A percentile compares a stretch with the other conserved stretches of the same genome.
These are phyloP conservation scores for Phoxinus phoxinus DNA, from an alignment of 2,113 vertebrate species.

Conservation along the genomic window DNA sequence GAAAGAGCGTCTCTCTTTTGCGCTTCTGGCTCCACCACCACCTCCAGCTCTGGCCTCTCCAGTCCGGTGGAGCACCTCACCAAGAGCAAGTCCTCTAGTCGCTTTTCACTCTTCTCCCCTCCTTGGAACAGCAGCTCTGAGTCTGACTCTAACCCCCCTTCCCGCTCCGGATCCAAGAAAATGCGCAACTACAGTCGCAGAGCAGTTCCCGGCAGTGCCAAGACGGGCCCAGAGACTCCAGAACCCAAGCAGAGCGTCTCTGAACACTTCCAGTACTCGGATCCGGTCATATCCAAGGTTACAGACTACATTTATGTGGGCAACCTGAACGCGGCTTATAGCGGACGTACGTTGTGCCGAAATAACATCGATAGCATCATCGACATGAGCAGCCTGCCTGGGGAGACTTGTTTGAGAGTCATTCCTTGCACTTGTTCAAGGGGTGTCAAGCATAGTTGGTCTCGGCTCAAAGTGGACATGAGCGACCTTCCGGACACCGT, in stretches of 20 bases:
- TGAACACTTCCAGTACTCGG: constrained; percentile 74
- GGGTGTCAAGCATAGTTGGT: constrained; percentile 79
- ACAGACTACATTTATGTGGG: constrained; percentile 80
- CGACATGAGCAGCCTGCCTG: constrained; percentile 77
- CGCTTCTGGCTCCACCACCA: constrained; percentile 62
- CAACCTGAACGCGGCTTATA: constrained; percentile 78
- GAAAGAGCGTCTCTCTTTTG: constrained; percentile 77
- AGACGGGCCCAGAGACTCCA: constrained; percentile 49
- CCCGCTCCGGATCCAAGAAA: constrained; percentile 76
- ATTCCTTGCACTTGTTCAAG: constrained; percentile 78
- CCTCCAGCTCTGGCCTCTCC: constrained; percentile 64
- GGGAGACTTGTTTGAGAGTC: constrained; percentile 66
- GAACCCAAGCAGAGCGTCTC: constrained; percentile 58
- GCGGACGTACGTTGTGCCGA: constrained; percentile 72
- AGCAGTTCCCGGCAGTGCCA: constrained; percentile 60
- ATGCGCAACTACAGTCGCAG: constrained; percentile 70
- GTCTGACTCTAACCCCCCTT: constrained; percentile 76
- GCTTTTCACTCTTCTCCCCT: constrained; percentile 76
- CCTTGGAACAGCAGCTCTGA: constrained; percentile 74
- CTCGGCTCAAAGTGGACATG: constrained; percentile 79
- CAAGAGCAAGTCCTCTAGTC: constrained; percentile 76
- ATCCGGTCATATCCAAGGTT: constrained; percentile 76
- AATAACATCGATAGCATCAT: constrained; percentile 82
- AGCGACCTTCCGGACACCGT: constrained; percentile 65
- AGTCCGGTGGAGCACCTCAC: constrained; percentile 68